Evolutionary conservation across 2,797 vertebrate species (phyloP), one percentile per base, ranked within the genome.

Genomic region (Semaprochilodus insignis): DNA sequence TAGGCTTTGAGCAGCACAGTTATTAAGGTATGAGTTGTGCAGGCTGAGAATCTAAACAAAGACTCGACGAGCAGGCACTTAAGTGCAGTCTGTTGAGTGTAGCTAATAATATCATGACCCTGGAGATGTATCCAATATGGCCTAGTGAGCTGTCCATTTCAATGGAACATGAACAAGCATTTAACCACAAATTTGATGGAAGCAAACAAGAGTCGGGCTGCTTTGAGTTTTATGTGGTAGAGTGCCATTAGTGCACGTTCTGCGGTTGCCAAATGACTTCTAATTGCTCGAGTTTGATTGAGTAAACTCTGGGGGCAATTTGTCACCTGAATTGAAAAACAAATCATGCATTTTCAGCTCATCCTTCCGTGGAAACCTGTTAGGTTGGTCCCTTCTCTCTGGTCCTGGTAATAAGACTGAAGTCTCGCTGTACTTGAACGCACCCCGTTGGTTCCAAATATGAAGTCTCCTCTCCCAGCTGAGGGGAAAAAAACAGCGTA

Each of bases 401-500:
- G n/a, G 73, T 70, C 75, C 52, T 76, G 31, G 81, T 87, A 88
- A 74, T 84, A 1, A 70, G 36, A 13, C 17, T 74, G 60, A 87
- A 82, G 91, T 87, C 88, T 81, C 34, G 51, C 7, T 48, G 82
- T 83, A 83, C 83, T 84, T 87, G 79, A 83, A 85, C 67, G 82
- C 79, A 83, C 85, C 60, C 84, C 83, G 88, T 82, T 86, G 89
- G 83, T 89, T 86, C 34, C 87, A 84, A 90, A 89, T 88, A 86
- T 81, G 84, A 90, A 89, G 85, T 23, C 75, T 69, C 72, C 83
- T 85, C 85, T 86, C 87, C 85, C 81, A 86, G 84, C 87, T 89
- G 86, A 31, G 70, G 23, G 69, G 89, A 82, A 15, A 31, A n/a
- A 66, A 48, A 70, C 51, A 10, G 89, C 86, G 82, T 86, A 74